phyloP scores from a whole-genome alignment of 2,888 invertebrate species.

The Drosophila suboccidentalis region DNA sequence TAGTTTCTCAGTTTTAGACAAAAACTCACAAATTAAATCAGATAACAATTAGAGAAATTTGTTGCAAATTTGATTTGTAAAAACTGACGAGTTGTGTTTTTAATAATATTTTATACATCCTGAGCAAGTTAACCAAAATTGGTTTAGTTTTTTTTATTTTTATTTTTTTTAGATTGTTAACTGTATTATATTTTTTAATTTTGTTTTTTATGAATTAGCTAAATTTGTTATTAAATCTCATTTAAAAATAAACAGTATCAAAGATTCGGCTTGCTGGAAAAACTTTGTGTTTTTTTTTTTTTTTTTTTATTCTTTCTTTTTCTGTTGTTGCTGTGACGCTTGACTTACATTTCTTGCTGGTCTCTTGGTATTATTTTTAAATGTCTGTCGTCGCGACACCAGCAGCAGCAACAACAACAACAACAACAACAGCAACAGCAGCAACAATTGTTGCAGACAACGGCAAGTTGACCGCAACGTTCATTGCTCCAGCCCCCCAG shows the following conservation, averaged over 20 bases:
- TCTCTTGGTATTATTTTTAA: slow-evolving; percentile 70
- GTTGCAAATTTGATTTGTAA: too few species aligned
- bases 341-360: slow-evolving; percentile 76
- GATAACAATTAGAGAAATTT: too few species aligned
- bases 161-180: background rate
- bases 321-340: slow-evolving; percentile 57
- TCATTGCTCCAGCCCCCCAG: slow-evolving; percentile 68
- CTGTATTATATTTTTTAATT: too few species aligned
- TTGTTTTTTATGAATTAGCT: background rate
- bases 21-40: too few species aligned
- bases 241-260: background rate
- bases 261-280: background rate
- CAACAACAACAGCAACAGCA: slow-evolving; percentile 26
- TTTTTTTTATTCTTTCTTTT: slow-evolving; percentile 7
- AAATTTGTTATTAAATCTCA: background rate
- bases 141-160: too few species aligned
- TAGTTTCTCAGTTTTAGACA: too few species aligned
- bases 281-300: background rate
- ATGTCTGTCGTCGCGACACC: slow-evolving; percentile 67
- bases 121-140: background rate
- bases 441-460: slow-evolving; percentile 43
- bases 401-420: slow-evolving; percentile 41
- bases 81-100: too few species aligned
- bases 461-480: slow-evolving; percentile 77
- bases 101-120: background rate